Evolutionary conservation across 2,113 vertebrate species (phyloP), one percentile per base, ranked within the genome.

Genomic region (Corydoras sp.): DNA sequence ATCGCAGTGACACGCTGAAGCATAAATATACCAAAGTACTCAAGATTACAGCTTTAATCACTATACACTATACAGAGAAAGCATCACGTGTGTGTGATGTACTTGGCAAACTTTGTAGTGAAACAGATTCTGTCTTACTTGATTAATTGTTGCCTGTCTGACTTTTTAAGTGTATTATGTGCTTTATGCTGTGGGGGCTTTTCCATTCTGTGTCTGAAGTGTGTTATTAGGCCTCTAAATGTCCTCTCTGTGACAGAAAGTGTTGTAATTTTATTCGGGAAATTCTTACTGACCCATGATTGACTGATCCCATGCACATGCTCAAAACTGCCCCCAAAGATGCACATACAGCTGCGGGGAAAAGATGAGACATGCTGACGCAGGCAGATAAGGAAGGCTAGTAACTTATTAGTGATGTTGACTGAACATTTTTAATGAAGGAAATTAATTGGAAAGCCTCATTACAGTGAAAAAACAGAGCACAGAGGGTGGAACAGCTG

Each of bases 381-480:
- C 58, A 70, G 58, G 48, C 62, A 43, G 24, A 72, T n/a, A 13
- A 24, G 15, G 11, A 3, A 9, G 11, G 53, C 68, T 63, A 50
- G 15, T 72, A 62, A 66, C 62, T 79, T 68, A 72, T 72, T 70
- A 77, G 72, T 55, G 58, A 29, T 43, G 29, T 53, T 35, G 58
- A 32, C 65, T 56, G 68, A 75, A 72, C 62, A 72, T 63, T 69
- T 66, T 71, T 66, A 68, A 77, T 79, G 76, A 62, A 72, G 43
- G 55, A 68, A 75, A 75, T 81, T 65, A 72, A 72, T 72, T 72
- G 62, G 32, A 65, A 71, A 63, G 43, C 58, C 10, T 55, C 65
- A 32, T 68, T 56, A 72, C 62, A n/a, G 54, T 5, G 3, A 12
- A 50, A 51, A 69, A 70, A 64, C 53, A 56, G 49, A 68, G 65